Base-by-base conservation (phyloP, 2,888 invertebrate genomes). In the Apeira syringaria region DNA sequence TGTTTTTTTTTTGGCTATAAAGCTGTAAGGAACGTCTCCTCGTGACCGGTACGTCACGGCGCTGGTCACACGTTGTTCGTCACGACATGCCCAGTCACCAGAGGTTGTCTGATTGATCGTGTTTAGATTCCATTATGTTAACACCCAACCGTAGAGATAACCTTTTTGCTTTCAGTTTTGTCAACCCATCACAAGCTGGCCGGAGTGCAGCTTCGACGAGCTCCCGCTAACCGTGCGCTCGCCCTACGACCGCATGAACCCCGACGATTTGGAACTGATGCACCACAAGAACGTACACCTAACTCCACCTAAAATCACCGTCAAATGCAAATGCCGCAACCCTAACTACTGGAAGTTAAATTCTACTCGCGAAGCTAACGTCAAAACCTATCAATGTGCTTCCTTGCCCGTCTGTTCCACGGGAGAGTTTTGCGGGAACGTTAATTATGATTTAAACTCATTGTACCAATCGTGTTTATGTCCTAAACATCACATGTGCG, bases 391-490 rank as follows among this genome's bases (percentile, higher is more conserved):
- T 49, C 77, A 75, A 47, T 93, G 93, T 54, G 66, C 78, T 2
- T 74, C 91, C 59, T 71, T 92, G 45, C 80, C 80, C 3, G 68
- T 80, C 22, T 94, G 94, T 59, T 77, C 81, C 9, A 69, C 80
- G 0, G 79, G 80, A 0, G 92, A 93, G 22, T 91, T 91, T 58
- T 94, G 94, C 61, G 94, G 94, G 0, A 83, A 92, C 45, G 90
- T 93, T 5, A 84, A 91, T 56, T 71, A 80, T n/a, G 92, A 93
- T 54, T 65, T 91, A 5, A 91, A 89, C 46, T 91, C 93, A 4
- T 77, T 92, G 7, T 93, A 93, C 63, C 92, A 93, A 59, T 90
- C 87, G 4, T 94, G 94, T 50, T 76, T 91, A 12, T 94, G 94
- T 52, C 94, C 93, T 0, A 68, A 69, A 43, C 85, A 87, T 5